Evolutionary conservation across 2,888 invertebrate species (phyloP).

Genomic region (Folsomia candida): DNA sequence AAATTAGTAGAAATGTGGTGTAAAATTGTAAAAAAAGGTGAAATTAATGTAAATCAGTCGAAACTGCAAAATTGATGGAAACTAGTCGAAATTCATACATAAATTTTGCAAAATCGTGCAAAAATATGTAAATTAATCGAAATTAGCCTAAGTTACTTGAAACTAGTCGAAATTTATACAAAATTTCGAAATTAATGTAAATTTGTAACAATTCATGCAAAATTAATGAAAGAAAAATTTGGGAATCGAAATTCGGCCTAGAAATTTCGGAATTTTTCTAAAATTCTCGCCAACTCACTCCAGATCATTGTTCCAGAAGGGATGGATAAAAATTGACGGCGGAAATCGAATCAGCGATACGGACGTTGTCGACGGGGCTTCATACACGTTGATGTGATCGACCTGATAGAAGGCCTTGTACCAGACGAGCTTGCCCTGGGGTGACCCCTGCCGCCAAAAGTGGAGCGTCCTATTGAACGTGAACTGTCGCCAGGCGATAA

Average conservation of each 20-base stretch:
- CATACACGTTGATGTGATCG: not conserved
- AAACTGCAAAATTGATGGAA: too few relatives aligned
- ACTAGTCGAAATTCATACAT: too few relatives aligned
- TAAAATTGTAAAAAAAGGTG: too few relatives aligned
- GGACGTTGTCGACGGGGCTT: not conserved
- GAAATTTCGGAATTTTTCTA: not conserved
- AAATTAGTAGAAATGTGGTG: too few relatives aligned
- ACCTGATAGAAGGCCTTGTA: not conserved
- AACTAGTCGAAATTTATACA: too few relatives aligned
- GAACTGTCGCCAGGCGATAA: not conserved
- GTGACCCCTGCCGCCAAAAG: not conserved
- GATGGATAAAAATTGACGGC: not conserved
- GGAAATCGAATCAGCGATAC: not conserved
- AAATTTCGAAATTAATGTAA: too few relatives aligned
- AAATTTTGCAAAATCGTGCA: too few relatives aligned
- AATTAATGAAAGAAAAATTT: not conserved
- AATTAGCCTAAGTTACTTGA: too few relatives aligned
- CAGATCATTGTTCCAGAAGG: not conserved
- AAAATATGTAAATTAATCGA: too few relatives aligned
- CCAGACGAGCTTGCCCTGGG: not conserved
- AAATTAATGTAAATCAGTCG: too few relatives aligned
- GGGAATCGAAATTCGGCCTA: not conserved
- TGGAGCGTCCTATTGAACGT: not conserved
- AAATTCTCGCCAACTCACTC: not conserved
- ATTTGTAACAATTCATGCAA: too few relatives aligned